Base-by-base conservation (phyloP, 2,888 invertebrate species). In the Chaitophorus viminalis region DNA sequence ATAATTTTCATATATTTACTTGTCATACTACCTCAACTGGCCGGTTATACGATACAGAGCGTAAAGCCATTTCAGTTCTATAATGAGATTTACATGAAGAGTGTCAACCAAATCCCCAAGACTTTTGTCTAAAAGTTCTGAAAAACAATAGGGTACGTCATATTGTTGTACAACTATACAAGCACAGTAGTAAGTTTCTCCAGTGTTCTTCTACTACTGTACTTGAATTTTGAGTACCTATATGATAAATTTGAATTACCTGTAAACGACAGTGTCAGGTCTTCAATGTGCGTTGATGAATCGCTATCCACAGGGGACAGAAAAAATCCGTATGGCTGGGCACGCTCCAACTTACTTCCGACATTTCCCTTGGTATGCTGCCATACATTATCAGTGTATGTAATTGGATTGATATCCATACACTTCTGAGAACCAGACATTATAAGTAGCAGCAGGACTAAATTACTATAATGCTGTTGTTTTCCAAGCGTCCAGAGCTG, bases 11-110 rank as follows among this genome's bases (percentile, higher is more conserved):
- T n/a, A n/a, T n/a, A n/a, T n/a, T n/a, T 25, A 36, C 36, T 92
- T 85, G 90, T 36, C 14, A 39, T 65, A 46, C 31, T 92, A 94
- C 94, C 94, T 93, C n/a, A n/a, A n/a, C 90, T 95, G 94, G 84
- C 95, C 95, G 83, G 95, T 95, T 90, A 94, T 94, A 90, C 94
- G 93, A 90, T 98, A 98, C 90, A 97, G 97, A 0, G 96, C 95
- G 88, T 97, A 92, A 0, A 98, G 91, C 97, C 98, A 99, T 1
- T 95, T 95, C 17, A 96, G 93, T 90, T 98, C 97, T 70, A 98
- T 95, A 96, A 98, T 96, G 90, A 97, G 98, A 91, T 97, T 98
- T 46, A 98, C 95, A 92, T 98, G 97, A n/a, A 96, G 92, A 0
- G 95, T 95, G 74, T 93, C 93, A 90, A 94, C 94, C 9, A 97